phyloP scores from a whole-genome alignment of 2,888 invertebrate genomes.

The Empis stercorea region DNA sequence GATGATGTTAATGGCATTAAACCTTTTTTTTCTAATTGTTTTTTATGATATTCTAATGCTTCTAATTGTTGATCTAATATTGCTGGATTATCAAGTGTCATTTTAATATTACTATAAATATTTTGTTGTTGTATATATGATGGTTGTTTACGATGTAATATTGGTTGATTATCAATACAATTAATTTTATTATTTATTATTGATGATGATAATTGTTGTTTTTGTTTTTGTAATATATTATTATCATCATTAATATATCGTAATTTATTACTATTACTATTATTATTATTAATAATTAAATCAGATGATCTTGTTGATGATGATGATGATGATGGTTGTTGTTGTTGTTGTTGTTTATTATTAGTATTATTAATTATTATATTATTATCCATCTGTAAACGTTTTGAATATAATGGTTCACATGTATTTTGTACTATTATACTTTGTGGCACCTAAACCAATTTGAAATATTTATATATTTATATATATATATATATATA shows the following conservation, averaged over 20 bases:
- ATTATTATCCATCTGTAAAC: slow-evolving; percentile 40
- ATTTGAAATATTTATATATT: neutral
- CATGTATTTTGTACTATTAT: slow-evolving; percentile 53
- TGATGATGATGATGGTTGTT: neutral
- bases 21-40: slow-evolving; percentile 32
- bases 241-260: too few species aligned
- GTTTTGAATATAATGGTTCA: slow-evolving; percentile 62
- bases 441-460: slow-evolving; percentile 55
- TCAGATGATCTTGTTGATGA: neutral
- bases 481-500: too few species aligned
- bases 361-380: neutral
- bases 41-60: slow-evolving; percentile 34
- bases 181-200: too few species aligned
- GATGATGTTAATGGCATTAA: too few species aligned
- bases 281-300: too few species aligned
- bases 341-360: too few species aligned
- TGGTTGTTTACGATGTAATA: slow-evolving; percentile 20
- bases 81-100: slow-evolving; percentile 32
- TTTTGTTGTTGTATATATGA: slow-evolving; percentile 12
- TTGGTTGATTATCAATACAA: neutral
- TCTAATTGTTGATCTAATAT: slow-evolving; percentile 33
- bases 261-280: too few species aligned
- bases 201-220: too few species aligned
- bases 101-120: slow-evolving; percentile 19
- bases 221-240: too few species aligned